Base-by-base conservation (phyloP, 1,140 invertebrate species). In the Drosophila saltans region DNA sequence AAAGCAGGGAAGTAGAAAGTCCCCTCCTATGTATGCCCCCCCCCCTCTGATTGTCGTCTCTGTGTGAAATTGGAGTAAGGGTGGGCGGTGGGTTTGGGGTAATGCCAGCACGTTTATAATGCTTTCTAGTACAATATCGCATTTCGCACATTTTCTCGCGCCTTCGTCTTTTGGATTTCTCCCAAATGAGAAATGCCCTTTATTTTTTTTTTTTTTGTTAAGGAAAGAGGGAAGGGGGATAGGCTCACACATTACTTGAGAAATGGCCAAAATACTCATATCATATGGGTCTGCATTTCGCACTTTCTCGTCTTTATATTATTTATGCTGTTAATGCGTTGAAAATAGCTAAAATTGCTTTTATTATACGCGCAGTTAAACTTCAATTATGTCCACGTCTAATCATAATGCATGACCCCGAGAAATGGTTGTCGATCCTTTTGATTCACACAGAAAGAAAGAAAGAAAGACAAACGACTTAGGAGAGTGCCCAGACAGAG, bases 301-400 rank as follows among this genome's bases (percentile, higher is more conserved):
- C 83, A 80, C 76, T 77, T 80, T 84, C 69, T 40, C 33, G 60
- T 73, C 61, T 73, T 56, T 67, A 60, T 82, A 80, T 84, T 91
- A 91, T 91, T 90, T 91, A 91, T 91, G 82, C 63, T 72, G 75
- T 75, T 91, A 91, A 91, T 91, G 82, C 82, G 83, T 82, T 88
- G 82, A 90, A 90, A 91, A 91, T 91, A 90, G 86, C 88, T 82
- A 63, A 81, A 91, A 91, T 90, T 82, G 86, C 78, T 78, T 90
- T 91, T 91, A 91, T 91, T 91, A 91, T 80, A 91, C 85, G 86
- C 82, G 86, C 88, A 83, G 88, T 91, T 91, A 90, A 90, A 91
- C 88, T 88, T 86, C 88, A 90, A 91, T 91, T 91, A 91, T 66
- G 71, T 36, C 28, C 66, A 24, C 16, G 16, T 69, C 83, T 86